Base-by-base conservation (phyloP, 1,140 invertebrate species). In the Neuroterus valhalla region DNA sequence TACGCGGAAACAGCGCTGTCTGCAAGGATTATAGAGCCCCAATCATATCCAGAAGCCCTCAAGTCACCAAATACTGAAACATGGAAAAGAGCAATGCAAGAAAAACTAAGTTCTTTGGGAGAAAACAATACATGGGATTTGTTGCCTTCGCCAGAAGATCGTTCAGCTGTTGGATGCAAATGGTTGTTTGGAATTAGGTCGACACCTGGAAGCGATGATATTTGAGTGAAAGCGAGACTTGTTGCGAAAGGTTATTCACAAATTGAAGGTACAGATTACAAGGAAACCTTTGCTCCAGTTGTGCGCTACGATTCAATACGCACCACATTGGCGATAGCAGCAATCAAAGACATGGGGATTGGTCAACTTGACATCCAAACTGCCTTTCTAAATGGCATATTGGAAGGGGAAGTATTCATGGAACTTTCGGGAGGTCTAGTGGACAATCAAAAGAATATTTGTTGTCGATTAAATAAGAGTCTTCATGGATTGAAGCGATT, bases 271-370 rank as follows among this genome's bases (percentile, higher is more conserved):
- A 45, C 71, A 2, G 68, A 75, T 17, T 74, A 42, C 46, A 46
- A 15, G 21, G 73, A 74, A 6, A 74, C 68, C 5, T 74, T 66
- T 23, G 55, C 62, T n/a, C n/a, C n/a, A n/a, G n/a, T n/a, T n/a
- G n/a, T n/a, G n/a, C n/a, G n/a, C n/a, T n/a, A n/a, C 12, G 68
- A 70, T 3, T 70, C 55, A 0, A 67, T 75, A 1, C 14, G 73
- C 1, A 70, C 43, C 1, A 1, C 70, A 0, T 52, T 70, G 14
- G 48, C 66, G n/a, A 48, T 75, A 0, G 68, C 73, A 2, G 73
- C 73, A 0, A 70, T 17, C 8, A 44, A 70, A 15, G 12, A 67
- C 4, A 10, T 50, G 0, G 44, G 68, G 8, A 17, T 74, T 0
- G 23, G 14, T 1, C 21, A 74, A 21, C 68, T 74, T 8, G 66